Base-by-base conservation (phyloP, 2,888 invertebrate genomes). In the Mesochorus sp. region DNA sequence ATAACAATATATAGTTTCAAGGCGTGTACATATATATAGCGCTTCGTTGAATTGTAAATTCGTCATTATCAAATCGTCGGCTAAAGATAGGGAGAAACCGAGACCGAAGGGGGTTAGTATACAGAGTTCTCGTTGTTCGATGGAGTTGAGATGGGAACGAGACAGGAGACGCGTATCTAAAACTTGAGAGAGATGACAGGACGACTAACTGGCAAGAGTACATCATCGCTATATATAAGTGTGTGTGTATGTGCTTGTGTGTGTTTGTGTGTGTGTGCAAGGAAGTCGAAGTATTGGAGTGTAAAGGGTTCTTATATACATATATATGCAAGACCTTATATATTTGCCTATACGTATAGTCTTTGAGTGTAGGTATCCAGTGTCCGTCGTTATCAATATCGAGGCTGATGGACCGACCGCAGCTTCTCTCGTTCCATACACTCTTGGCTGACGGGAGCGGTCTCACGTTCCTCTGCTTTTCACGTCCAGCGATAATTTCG, bases 31-130 rank as follows among this genome's bases (percentile, higher is more conserved):
- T n/a, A n/a, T n/a, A 57, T 47, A 62, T 59, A 64, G 61, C 57
- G 72, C 74, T 74, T 77, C 77, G 76, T 79, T 81, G 81, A 81
- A 81, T 79, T 81, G 81, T 79, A 81, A 81, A 81, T 79, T 81
- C 71, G 73, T 81, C 71, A 76, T 81, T 79, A 81, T 51, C 34
- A 49, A 79, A 81, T 77, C 59, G 61, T 55, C 62, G 55, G 24
- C 31, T 49, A 55, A 42, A 68, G 44, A n/a, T 37, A 51, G 24
- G 21, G 55, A 21, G 28, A 1, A 62, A 26, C 12, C n/a, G 51
- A 31, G 31, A 34, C 24, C 24, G 12, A 44, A 37, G 14, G 17
- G 39, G 39, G 44, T 34, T 26, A 14, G 28, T 14, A 31, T 21
- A 19, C n/a, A 37, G 68, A 47, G 34, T 55, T 57, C 67, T 19